Evolutionary conservation across 1,140 invertebrate species (phyloP).

Genomic region (Pseudoatta argentina): DNA sequence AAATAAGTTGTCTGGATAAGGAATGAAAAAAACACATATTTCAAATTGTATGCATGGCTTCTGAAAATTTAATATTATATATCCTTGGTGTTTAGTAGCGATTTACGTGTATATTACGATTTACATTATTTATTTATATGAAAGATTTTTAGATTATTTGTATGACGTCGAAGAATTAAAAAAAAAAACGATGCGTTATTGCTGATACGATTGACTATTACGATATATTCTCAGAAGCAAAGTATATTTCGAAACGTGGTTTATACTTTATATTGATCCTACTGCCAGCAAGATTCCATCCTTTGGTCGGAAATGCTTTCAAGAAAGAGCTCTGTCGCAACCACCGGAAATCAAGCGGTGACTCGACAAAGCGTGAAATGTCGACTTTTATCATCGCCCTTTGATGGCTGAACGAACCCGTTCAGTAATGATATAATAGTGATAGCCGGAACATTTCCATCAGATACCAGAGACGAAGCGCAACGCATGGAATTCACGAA

Average conservation of each 20-base stretch:
- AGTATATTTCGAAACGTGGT: not conserved
- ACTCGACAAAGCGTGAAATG: slow-evolving; percentile 27
- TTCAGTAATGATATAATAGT: slow-evolving; percentile 50
- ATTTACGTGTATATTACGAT: too few relatives aligned
- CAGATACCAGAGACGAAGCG: slow-evolving; percentile 14
- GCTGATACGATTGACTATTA: not conserved
- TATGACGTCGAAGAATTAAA: not conserved
- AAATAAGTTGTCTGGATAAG: slow-evolving; percentile 21
- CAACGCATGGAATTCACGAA: slow-evolving; percentile 27
- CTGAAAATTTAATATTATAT: slow-evolving; percentile 22
- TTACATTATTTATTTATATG: not conserved
- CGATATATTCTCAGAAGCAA: not conserved
- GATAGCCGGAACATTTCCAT: slow-evolving; percentile 15
- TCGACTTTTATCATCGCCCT: slow-evolving; percentile 33
- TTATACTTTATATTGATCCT: not conserved
- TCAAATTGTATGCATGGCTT: slow-evolving; percentile 9
- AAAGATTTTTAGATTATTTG: slow-evolving; percentile 10
- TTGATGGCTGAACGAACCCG: slow-evolving; percentile 20
- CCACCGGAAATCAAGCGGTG: slow-evolving; percentile 18
- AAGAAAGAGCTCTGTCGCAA: slow-evolving; percentile 10
- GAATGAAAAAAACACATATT: slow-evolving; percentile 8
- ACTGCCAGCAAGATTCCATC: not conserved
- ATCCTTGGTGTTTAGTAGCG: not conserved
- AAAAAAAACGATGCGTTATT: not conserved
- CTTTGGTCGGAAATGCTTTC: not conserved